Evolutionary conservation across 1,140 invertebrate species (phyloP).

Genomic region (Pseudachorutes palmiensis): DNA sequence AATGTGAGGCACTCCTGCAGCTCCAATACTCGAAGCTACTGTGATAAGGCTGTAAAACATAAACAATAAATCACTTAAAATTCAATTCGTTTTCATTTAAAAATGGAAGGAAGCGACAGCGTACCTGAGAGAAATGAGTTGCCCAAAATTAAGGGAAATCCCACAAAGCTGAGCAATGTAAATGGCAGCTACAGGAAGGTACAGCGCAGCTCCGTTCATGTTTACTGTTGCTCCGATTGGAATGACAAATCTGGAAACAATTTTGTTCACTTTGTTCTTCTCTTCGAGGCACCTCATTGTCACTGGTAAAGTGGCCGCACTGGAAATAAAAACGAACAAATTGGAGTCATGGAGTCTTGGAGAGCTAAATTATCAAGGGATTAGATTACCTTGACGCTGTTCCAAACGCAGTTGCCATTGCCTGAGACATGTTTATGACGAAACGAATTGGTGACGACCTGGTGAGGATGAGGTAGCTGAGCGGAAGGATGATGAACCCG

Average conservation of each 20-base stretch:
- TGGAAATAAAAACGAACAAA: constrained; percentile 39
- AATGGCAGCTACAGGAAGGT: constrained; percentile 55
- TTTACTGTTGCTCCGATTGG: constrained; percentile 47
- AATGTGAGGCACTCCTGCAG: constrained; percentile 53
- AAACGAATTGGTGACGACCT: constrained; percentile 45
- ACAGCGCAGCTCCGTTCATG: constrained; percentile 53
- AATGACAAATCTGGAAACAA: constrained; percentile 56
- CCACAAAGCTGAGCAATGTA: constrained; percentile 63
- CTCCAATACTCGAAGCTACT: constrained; percentile 56
- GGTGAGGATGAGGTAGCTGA: constrained; percentile 45
- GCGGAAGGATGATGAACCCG: constrained; percentile 49
- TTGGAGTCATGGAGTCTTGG: too few relatives aligned
- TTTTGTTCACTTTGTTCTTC: constrained; percentile 51
- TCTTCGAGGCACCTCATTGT: constrained; percentile 58
- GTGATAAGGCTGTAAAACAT: constrained; percentile 50
- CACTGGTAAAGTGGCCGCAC: constrained; percentile 55
- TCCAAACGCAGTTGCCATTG: constrained; percentile 44
- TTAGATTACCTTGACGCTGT: constrained; percentile 9
- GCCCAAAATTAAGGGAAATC: constrained; percentile 48
- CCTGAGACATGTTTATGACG: constrained; percentile 47
- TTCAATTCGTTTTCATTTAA: constrained; percentile 42
- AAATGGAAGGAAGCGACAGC: constrained; percentile 44
- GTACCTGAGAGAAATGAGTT: constrained; percentile 53
- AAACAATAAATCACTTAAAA: not conserved
- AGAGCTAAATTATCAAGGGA: not conserved